phyloP scores from a whole-genome alignment of 1,140 invertebrate species.

The Maniola jurtina region DNA sequence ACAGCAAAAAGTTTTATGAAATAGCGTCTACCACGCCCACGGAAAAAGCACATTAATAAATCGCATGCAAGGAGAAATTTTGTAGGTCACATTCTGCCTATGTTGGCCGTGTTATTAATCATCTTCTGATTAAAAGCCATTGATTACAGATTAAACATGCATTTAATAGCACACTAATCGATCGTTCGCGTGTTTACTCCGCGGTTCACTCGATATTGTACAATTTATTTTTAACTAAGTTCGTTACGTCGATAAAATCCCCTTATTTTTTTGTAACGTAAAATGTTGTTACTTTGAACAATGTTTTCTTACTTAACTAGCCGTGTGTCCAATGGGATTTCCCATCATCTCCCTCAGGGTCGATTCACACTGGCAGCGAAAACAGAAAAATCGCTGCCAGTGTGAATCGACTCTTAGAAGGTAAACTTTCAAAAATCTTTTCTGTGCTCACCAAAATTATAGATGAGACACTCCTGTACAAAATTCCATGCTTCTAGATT shows the following conservation, averaged over 20 bases:
- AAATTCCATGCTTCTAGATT: too few species aligned
- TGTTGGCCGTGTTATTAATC: constrained; percentile 46
- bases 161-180: constrained; percentile 64
- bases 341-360: too few species aligned
- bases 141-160: constrained; percentile 63
- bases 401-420: too few species aligned
- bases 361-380: too few species aligned
- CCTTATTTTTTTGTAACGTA: too few species aligned
- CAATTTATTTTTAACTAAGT: constrained; percentile 36
- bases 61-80: not conserved
- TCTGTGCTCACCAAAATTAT: too few species aligned
- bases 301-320: too few species aligned
- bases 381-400: too few species aligned
- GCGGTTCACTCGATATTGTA: constrained; percentile 31
- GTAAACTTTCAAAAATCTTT: too few species aligned
- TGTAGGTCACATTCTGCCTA: constrained; percentile 30
- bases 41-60: constrained; percentile 3
- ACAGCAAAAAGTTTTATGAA: not conserved
- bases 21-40: not conserved
- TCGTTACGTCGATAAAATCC: not conserved
- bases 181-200: constrained; percentile 49
- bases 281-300: too few species aligned
- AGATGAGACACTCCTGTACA: too few species aligned
- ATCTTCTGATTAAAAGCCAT: constrained; percentile 54
- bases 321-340: too few species aligned